Conservation (phyloP, 2,113 vertebrate genomes). For the Neoarius graeffei region DNA sequence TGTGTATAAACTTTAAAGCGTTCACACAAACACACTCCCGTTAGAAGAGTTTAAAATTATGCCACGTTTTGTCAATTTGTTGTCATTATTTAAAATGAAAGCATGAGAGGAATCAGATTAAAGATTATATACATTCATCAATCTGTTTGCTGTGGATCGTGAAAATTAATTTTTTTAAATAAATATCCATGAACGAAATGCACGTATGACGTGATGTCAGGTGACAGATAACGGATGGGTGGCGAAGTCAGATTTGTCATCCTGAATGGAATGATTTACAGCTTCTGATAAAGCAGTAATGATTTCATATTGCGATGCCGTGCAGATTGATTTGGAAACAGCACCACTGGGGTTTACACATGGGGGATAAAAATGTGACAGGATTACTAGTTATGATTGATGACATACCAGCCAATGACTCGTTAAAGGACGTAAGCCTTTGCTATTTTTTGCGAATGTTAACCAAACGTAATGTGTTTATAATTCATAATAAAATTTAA, state of each 20-base stretch:
- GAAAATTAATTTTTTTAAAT: not conserved
- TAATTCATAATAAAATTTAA: not conserved
- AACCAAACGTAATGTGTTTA: slow-evolving; percentile 34
- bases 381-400: slow-evolving; percentile 49
- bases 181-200: not conserved
- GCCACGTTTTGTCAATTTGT: not conserved
- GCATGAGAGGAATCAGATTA: slow-evolving; percentile 2
- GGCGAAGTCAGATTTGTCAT: slow-evolving; percentile 51
- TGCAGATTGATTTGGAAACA: slow-evolving; percentile 59
- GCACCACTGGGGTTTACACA: slow-evolving; percentile 30
- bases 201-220: slow-evolving; percentile 24
- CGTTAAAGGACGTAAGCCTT: slow-evolving; percentile 23
- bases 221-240: slow-evolving; percentile 45
- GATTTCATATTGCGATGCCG: slow-evolving; percentile 48
- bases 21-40: not conserved
- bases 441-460: slow-evolving; percentile 23
- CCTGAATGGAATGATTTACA: slow-evolving; percentile 66
- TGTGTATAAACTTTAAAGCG: slow-evolving; percentile 6
- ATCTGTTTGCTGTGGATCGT: not conserved
- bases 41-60: not conserved
- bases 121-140: slow-evolving; percentile 26
- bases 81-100: slow-evolving; percentile 3
- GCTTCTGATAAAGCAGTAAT: slow-evolving; percentile 70
- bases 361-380: slow-evolving; percentile 30
- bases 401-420: slow-evolving; percentile 35